A percentile compares a stretch with the other conserved stretches of the same genome.
Conservation (phyloP, 2,888 invertebrate species). For the Pimpla rufipes region DNA sequence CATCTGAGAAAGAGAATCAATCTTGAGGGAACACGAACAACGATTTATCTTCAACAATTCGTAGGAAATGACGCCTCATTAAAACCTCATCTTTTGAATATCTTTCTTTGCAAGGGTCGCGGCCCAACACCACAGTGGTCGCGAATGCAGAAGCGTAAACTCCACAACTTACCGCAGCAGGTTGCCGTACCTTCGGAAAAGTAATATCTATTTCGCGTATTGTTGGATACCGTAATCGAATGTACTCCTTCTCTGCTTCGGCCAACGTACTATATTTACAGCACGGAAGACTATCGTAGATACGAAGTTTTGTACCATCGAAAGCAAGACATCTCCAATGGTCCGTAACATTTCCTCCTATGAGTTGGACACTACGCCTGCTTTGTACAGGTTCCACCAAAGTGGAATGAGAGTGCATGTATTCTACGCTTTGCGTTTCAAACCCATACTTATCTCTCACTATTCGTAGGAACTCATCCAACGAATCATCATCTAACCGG, state of each 20-base stretch:
- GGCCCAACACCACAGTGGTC: too few species aligned
- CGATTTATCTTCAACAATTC: constrained; percentile 48
- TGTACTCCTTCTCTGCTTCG: constrained; percentile 46
- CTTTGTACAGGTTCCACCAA: not conserved
- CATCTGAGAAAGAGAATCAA: constrained; percentile 34
- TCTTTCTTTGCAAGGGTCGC: constrained; percentile 10
- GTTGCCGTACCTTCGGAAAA: constrained; percentile 50
- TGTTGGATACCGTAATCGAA: constrained; percentile 58
- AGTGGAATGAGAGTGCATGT: not conserved
- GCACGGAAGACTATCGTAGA: constrained; percentile 63
- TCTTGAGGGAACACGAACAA: constrained; percentile 58
- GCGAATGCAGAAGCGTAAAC: too few species aligned
- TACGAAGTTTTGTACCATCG: constrained; percentile 52
- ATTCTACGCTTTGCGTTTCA: constrained; percentile 2
- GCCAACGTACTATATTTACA: constrained; percentile 7
- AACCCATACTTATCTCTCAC: not conserved
- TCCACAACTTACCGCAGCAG: constrained; percentile 57
- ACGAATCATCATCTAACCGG: not conserved
- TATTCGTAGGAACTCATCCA: too few species aligned
- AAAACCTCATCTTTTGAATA: constrained; percentile 48
- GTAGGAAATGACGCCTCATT: constrained; percentile 61
- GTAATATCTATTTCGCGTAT: not conserved
- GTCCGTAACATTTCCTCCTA: not conserved
- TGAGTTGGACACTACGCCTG: constrained; percentile 37
- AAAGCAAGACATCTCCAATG: constrained; percentile 69